Evolutionary conservation across 2,888 invertebrate genomes (phyloP), one percentile per base, ranked within the genome.

Genomic region (Pheosia gnoma): DNA sequence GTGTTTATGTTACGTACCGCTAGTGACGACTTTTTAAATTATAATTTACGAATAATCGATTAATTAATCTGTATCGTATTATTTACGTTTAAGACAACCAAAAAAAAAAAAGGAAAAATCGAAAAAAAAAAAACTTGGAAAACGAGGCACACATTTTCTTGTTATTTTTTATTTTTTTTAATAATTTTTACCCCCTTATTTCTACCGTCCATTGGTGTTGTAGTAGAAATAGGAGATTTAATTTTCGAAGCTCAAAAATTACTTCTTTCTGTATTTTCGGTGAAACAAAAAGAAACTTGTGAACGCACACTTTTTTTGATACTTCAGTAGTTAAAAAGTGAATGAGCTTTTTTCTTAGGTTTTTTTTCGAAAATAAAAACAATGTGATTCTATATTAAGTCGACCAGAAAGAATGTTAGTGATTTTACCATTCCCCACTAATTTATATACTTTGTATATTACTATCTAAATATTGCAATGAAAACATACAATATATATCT

Each of bases 161-260:
- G 60, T 61, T 61, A 64, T 60, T 59, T 75, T 73, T 75, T 62
- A 60, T 59, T 75, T 73, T 75, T 62, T 63, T 65, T 69, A 82
- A 80, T 83, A 39, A 39, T 41, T 45, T 57, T 36, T 45, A 58
- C 72, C 74, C 74, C 67, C 72, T 75, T 74, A 71, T 89, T 91
- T 89, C 88, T 84, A 90, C 92, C 92, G 92, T 92, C 92, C 92
- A 92, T 91, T 76, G 83, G 79, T 92, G 91, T 92, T 88, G 91
- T 92, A 83, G 78, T 86, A 87, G 85, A 80, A 71, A 78, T 85
- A 82, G 80, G 68, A 77, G 74, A 63, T 67, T 70, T 72, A 51
- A 57, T 71, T 78, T 71, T 60, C 65, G 43, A 60, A 68, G 75
- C 75, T 76, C 75, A 76, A 75, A 67, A 0, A 5, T 49, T 13